Conservation (phyloP, 2,113 vertebrate genomes). For the Mustela nigripes region DNA sequence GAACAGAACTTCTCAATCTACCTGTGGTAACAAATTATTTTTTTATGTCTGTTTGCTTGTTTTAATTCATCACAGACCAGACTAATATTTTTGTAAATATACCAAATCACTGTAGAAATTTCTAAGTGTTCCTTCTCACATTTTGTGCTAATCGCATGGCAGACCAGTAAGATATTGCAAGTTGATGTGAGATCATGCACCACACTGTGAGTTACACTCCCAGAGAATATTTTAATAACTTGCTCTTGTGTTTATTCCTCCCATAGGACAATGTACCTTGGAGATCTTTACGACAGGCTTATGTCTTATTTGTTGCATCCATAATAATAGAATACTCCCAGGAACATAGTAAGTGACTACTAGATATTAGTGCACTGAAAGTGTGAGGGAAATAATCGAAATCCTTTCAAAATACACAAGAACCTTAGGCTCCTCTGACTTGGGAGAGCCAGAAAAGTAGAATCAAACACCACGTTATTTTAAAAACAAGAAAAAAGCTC, state of each 20-base stretch:
- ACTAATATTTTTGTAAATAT: background rate
- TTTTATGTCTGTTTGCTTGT: background rate
- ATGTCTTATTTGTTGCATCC: background rate
- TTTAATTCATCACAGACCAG: background rate
- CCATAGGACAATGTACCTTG: background rate
- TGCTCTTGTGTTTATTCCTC: background rate
- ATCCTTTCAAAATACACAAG: background rate
- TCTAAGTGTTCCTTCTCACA: background rate
- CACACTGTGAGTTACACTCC: background rate
- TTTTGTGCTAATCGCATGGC: background rate
- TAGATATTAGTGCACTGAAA: background rate
- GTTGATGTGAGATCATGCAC: background rate
- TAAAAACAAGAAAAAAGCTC: background rate
- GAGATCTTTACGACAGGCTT: background rate
- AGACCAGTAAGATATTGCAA: background rate
- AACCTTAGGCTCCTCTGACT: background rate
- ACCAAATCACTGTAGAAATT: background rate
- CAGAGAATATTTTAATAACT: background rate
- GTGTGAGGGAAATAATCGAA: background rate
- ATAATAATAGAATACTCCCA: background rate
- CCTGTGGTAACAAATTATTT: background rate
- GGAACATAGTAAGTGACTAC: background rate
- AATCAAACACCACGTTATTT: background rate
- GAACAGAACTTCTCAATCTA: background rate
- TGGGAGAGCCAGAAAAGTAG: background rate